A percentile compares a stretch with the other conserved stretches of the same genome.
phyloP scores from a whole-genome alignment of 2,113 vertebrate genomes.

The Pampusana beccarii region DNA sequence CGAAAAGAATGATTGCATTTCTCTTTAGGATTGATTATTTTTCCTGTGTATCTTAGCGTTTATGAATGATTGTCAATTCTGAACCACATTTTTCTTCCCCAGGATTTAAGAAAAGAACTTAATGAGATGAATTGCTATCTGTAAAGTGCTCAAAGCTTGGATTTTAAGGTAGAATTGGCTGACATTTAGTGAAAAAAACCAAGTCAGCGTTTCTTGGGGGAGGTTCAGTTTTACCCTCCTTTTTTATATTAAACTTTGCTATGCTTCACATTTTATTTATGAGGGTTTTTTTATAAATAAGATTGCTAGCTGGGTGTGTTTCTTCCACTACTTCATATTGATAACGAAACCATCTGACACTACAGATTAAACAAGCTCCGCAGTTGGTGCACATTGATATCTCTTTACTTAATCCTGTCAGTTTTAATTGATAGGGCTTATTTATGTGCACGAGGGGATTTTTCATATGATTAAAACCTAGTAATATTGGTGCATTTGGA shows the following conservation, averaged over 20 bases:
- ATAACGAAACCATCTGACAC: neutral
- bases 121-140: neutral
- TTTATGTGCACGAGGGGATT: neutral
- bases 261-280: neutral
- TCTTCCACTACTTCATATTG: neutral
- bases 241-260: neutral
- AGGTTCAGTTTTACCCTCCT: neutral
- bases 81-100: neutral
- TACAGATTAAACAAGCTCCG: neutral
- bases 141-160: neutral
- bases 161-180: neutral
- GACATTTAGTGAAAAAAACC: neutral
- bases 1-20: neutral
- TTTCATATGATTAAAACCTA: neutral
- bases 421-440: neutral
- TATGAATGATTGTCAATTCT: neutral
- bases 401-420: neutral
- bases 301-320: neutral
- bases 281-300: neutral
- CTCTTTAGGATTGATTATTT: neutral
- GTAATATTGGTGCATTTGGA: neutral
- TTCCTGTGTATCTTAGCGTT: neutral
- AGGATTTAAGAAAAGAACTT: neutral
- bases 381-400: neutral
- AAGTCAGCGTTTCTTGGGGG: neutral